phyloP scores from a whole-genome alignment of 2,888 invertebrate species.

The Leptopilina syphax region DNA sequence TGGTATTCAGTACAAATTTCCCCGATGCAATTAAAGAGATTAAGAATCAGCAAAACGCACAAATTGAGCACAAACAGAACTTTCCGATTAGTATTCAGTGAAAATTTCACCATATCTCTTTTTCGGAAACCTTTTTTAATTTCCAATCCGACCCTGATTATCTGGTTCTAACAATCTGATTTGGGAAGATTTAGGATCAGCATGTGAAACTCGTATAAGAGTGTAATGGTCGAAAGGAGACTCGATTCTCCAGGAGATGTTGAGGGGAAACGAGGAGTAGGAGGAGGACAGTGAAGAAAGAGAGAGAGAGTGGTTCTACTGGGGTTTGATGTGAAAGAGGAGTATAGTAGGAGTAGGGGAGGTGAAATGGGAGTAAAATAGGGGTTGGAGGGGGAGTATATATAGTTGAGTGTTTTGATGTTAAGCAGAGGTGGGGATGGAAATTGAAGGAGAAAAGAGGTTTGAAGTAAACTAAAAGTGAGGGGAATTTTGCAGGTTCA shows the following conservation, averaged over 20 bases:
- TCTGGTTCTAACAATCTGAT: slow-evolving; percentile 12
- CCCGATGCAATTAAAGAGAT: too few species aligned
- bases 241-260: not conserved
- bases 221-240: slow-evolving; percentile 39
- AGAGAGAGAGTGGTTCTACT: slow-evolving; percentile 4
- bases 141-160: too few species aligned
- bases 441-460: slow-evolving; percentile 42
- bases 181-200: slow-evolving; percentile 16
- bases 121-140: too few species aligned
- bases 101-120: not conserved
- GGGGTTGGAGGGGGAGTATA: slow-evolving; percentile 14
- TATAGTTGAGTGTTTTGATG: slow-evolving; percentile 13
- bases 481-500: slow-evolving; percentile 78
- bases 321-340: slow-evolving; percentile 19
- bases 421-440: slow-evolving; percentile 12
- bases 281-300: slow-evolving; percentile 32
- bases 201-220: slow-evolving; percentile 24
- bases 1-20: too few species aligned
- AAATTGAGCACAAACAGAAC: too few species aligned
- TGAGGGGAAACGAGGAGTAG: too few species aligned
- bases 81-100: too few species aligned
- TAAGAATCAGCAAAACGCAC: too few species aligned
- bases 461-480: slow-evolving; percentile 40
- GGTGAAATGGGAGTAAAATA: slow-evolving; percentile 16
- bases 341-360: not conserved